These are phyloP conservation scores for Leptopilina myrica DNA, from an alignment of 2,888 invertebrate species.

Conservation along the genomic window DNA sequence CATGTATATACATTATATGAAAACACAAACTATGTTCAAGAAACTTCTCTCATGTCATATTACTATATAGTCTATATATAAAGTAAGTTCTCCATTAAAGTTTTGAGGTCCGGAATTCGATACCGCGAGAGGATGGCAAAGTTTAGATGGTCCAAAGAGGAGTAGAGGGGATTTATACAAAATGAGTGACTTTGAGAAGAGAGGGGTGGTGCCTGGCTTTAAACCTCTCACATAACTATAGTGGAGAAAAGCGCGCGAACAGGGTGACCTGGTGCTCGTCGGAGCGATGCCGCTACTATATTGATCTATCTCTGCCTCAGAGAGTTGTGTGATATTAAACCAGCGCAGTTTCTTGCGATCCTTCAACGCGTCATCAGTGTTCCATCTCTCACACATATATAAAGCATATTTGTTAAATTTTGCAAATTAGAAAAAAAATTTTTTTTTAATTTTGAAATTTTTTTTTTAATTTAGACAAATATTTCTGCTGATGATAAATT, in stretches of 20 bases:
- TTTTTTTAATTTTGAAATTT: not conserved
- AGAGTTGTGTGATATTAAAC: constrained; percentile 58
- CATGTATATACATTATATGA: not conserved
- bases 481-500: too few relatives aligned
- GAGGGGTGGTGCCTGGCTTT: constrained; percentile 24
- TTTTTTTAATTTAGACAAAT: not conserved
- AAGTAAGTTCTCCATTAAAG: not conserved
- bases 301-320: constrained; percentile 69
- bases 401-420: too few relatives aligned
- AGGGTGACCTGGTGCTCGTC: constrained; percentile 41
- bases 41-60: not conserved
- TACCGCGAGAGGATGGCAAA: not conserved
- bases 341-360: constrained; percentile 67
- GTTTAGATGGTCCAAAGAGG: too few relatives aligned
- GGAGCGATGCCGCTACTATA: constrained; percentile 61
- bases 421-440: too few relatives aligned
- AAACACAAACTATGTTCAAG: not conserved
- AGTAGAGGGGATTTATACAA: not conserved
- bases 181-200: constrained; percentile 25
- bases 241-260: constrained; percentile 30
- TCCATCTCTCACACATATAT: not conserved
- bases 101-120: not conserved
- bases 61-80: not conserved
- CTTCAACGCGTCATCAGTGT: constrained; percentile 57
- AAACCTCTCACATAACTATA: constrained; percentile 7